Evolutionary conservation across 2,113 vertebrate species (phyloP).

Genomic region (Setophaga petechia): DNA sequence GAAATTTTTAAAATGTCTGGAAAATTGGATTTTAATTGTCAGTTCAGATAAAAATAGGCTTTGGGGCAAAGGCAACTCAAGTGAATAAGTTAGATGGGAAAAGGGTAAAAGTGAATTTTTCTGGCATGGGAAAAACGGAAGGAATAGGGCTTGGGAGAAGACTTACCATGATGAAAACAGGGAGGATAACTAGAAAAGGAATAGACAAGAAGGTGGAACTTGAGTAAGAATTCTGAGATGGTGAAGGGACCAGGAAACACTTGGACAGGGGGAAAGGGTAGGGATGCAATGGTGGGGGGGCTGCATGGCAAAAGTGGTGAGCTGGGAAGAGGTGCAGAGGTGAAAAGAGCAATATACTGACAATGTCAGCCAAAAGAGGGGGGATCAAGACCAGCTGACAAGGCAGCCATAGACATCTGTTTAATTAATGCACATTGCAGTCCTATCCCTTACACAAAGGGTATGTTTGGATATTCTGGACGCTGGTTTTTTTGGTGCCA

Average conservation of each 20-base stretch:
- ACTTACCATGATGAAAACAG: fast-evolving
- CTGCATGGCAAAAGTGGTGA: not conserved
- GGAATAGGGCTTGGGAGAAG: not conserved
- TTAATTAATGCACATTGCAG: not conserved
- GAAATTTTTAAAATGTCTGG: not conserved
- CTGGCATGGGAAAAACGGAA: not conserved
- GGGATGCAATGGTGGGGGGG: not conserved
- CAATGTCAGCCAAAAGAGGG: not conserved
- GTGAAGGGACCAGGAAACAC: not conserved
- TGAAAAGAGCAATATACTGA: not conserved
- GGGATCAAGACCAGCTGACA: not conserved
- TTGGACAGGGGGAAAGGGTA: not conserved
- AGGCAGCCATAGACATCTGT: not conserved
- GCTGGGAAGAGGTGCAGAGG: not conserved
- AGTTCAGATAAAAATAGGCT: not conserved
- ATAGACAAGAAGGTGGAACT: not conserved
- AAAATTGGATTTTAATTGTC: not conserved
- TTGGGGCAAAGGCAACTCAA: not conserved
- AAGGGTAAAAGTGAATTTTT: not conserved
- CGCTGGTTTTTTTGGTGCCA: not conserved
- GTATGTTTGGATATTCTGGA: not conserved
- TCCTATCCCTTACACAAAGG: not conserved
- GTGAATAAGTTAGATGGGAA: not conserved
- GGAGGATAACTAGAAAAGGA: not conserved
- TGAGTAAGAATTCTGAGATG: not conserved